Percentiles rank a stretch among this genome's conserved stretches.
These are phyloP conservation scores for Penaeus vannamei DNA, from an alignment of 1,140 invertebrate genomes.

Conservation along the genomic window DNA sequence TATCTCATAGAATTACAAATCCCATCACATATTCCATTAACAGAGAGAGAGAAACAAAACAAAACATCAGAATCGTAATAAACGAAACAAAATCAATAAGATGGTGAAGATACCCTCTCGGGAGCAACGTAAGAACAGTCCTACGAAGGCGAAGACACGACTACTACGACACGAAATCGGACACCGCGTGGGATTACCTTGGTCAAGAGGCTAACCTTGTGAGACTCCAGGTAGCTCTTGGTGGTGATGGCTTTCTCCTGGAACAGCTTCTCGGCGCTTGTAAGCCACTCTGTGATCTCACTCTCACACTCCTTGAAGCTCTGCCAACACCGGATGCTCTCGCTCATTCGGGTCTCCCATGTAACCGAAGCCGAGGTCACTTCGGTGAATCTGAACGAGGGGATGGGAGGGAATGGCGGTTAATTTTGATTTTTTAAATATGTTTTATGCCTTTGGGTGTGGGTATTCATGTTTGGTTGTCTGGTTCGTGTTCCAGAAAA, in stretches of 20 bases:
- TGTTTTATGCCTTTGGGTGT: background rate
- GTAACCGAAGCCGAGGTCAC: conserved; percentile 69
- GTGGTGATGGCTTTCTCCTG: conserved; percentile 86
- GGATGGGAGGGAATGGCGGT: background rate
- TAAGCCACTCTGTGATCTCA: conserved; percentile 87
- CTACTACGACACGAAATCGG: background rate
- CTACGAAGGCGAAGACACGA: background rate
- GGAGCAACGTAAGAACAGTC: too few species aligned
- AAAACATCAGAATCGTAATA: too few species aligned
- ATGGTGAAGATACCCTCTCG: too few species aligned
- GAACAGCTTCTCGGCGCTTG: conserved; percentile 85
- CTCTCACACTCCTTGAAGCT: conserved; percentile 85
- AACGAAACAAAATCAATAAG: too few species aligned
- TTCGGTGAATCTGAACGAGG: conserved; percentile 37
- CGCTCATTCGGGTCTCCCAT: conserved; percentile 76
- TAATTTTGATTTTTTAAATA: conserved; percentile 1
- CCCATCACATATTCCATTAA: too few species aligned
- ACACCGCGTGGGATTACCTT: background rate
- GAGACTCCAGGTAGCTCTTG: conserved; percentile 82
- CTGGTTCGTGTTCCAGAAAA: too few species aligned
- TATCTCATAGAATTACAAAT: too few species aligned
- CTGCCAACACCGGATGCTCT: conserved; percentile 87
- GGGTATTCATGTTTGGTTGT: too few species aligned
- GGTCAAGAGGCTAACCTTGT: conserved; percentile 71
- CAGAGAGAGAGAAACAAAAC: too few species aligned